Base-by-base conservation (phyloP, 2,888 invertebrate genomes). In the Incurvaria masculella region DNA sequence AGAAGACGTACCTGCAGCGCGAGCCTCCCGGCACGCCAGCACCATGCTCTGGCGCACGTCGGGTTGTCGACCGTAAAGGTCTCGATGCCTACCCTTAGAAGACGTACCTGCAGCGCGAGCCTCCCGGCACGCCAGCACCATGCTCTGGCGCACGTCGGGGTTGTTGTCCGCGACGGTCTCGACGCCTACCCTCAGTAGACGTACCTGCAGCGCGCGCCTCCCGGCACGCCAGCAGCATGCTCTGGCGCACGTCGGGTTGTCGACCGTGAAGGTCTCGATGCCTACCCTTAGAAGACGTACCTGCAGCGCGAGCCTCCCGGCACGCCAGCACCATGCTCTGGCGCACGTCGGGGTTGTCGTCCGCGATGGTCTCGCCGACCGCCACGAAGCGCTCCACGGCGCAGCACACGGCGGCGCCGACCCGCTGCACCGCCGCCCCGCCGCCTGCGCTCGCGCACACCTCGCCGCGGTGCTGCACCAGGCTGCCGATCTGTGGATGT, bases 321-420 rank as follows among this genome's bases (percentile, higher is more conserved):
- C 98, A 99, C 21, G 98, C 97, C 61, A 97, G 94, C 70, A 93
- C 96, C 97, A 99, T 98, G 69, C 97, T 97, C 64, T 91, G 89
- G 59, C 94, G 89, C 57, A 99, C 94, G 73, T 98, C 97, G 23
- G 90, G 89, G 81, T 98, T 97, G 80, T 97, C 97, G 73, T 97
- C 97, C 44, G 97, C 98, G 66, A 99, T 98, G 61, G 96, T 93
- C 78, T 98, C 97, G 41, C 98, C 98, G 55, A 99, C 97, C 41
- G 95, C 92, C 59, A 97, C 97, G 81, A 99, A 98, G 59, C 97
- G 83, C 68, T 98, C 97, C 51, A 99, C 96, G 46, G 99, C 97
- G 64, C 95, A 85, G 74, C 94, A 95, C 54, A 99, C 95, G 43
- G 96, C 92, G 64, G 96, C 95, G 27, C 98, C 98, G 50, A 99